Evolutionary conservation across 2,888 invertebrate genomes (phyloP), one percentile per base, ranked within the genome.

Genomic region (Acanthosepion lycidas): DNA sequence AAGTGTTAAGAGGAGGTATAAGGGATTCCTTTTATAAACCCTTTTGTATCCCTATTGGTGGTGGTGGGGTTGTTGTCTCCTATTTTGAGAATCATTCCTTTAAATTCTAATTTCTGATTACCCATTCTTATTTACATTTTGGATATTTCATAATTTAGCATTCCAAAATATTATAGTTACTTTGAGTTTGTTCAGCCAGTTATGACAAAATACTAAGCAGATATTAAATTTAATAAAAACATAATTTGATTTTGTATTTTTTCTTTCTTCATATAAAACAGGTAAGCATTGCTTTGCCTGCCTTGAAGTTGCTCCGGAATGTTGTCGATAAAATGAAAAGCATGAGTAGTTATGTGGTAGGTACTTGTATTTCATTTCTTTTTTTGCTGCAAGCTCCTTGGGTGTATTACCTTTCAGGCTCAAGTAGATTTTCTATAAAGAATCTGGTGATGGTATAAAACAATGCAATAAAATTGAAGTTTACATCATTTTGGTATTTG

Each of bases 311-410:
- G 94, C 97, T 99, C 18, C 98, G 98, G 64, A 98, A 98, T 95
- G 98, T 99, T 15, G 98, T 99, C 59, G 99, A 99, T 95, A 98
- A 98, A 95, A 98, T 99, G 98, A 98, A 98, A 97, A 98, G 98
- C 94, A 98, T 99, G 97, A 98, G 98, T 23, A 98, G 98, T 0
- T 98, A 98, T 95, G 98, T 99, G 78, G 97, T 97, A 96, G 96
- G 96, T 95, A 94, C 93, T 93, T 92, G 15, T 93, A 28, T n/a
- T 20, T 26, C 8, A 9, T 12, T n/a, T 78, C 78, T 78, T 9
- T 33, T 33, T 28, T 28, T n/a, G 6, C 59, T 59, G 20, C 20
- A 5, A 20, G 6, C 0, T 20, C 6, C 23, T 78, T 9, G 28
- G 28, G 0, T n/a, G 3, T 78, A 28, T 28, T 64, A 28, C 26